These are phyloP conservation scores for Strigamia maritima DNA, from an alignment of 2,888 invertebrate genomes.

Conservation along the genomic window DNA sequence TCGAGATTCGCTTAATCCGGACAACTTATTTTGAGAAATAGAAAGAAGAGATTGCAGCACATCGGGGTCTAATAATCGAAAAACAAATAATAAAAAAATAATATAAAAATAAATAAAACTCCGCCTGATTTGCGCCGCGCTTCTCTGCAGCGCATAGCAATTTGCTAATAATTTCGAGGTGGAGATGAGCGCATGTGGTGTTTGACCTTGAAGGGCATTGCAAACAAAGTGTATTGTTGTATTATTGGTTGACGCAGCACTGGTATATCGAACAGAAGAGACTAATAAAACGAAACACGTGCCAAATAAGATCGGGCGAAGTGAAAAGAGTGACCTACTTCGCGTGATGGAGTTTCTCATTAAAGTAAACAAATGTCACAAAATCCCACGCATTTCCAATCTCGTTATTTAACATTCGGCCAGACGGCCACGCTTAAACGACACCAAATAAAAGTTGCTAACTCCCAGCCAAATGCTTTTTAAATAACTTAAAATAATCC, in stretches of 20 bases:
- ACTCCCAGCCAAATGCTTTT: neutral
- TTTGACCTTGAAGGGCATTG: neutral
- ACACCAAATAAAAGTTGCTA: neutral
- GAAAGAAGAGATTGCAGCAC: neutral
- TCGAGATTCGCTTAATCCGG: neutral
- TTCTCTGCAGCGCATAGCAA: neutral
- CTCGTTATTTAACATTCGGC: too few species aligned
- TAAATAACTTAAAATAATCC: too few species aligned
- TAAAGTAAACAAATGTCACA: conserved; percentile 16
- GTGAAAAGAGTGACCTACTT: conserved; percentile 2
- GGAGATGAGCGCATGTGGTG: neutral
- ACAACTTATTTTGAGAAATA: neutral
- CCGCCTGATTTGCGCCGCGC: neutral
- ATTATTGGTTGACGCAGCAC: neutral
- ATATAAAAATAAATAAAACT: neutral
- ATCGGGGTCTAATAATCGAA: neutral
- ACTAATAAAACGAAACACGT: neutral
- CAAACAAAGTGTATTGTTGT: conserved; percentile 13
- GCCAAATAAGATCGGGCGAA: neutral
- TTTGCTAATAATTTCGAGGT: neutral
- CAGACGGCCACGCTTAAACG: neutral
- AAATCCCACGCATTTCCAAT: neutral
- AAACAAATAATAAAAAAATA: neutral
- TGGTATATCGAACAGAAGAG: neutral
- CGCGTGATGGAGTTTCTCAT: conserved; percentile 16